Conservation (phyloP, 1,140 invertebrate genomes). For the Acromyrmex heyeri region DNA sequence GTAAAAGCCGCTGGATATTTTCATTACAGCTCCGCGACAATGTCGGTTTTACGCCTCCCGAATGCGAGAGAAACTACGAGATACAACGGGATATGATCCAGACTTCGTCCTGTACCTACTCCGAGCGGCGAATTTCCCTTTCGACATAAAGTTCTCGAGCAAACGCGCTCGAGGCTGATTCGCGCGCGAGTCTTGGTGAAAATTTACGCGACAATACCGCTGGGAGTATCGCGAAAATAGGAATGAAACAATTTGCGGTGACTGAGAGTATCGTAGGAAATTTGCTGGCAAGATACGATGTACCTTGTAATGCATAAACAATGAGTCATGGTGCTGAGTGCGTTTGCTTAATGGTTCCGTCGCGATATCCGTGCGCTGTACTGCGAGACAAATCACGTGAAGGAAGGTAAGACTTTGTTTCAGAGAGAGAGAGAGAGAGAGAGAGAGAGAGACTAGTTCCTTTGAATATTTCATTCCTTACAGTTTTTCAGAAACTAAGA, state of each 20-base stretch:
- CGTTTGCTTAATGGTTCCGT: constrained; percentile 15
- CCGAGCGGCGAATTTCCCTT: constrained; percentile 18
- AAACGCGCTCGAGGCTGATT: not conserved
- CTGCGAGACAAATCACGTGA: not conserved
- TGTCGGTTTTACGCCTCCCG: constrained; percentile 23
- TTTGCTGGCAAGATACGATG: constrained; percentile 8
- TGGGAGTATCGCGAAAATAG: constrained; percentile 40
- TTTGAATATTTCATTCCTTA: not conserved
- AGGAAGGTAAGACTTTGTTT: not conserved
- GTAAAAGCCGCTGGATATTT: constrained; percentile 53
- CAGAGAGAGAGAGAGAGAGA: too few species aligned
- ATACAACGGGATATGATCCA: not conserved
- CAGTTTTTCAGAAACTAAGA: too few species aligned
- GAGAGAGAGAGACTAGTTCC: not conserved
- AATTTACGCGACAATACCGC: constrained; percentile 44
- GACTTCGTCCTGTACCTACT: not conserved
- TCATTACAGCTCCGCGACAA: constrained; percentile 22
- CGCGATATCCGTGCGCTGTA: not conserved
- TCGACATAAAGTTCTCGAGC: constrained; percentile 27
- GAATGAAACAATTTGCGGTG: constrained; percentile 33
- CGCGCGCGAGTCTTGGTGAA: not conserved
- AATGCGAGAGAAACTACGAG: not conserved
- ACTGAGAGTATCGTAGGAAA: constrained; percentile 31
- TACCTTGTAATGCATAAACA: constrained; percentile 13
- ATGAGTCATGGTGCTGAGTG: not conserved